A percentile compares a stretch with the other conserved stretches of the same genome.
phyloP scores from a whole-genome alignment of 2,113 vertebrate genomes.

The Lepus europaeus region DNA sequence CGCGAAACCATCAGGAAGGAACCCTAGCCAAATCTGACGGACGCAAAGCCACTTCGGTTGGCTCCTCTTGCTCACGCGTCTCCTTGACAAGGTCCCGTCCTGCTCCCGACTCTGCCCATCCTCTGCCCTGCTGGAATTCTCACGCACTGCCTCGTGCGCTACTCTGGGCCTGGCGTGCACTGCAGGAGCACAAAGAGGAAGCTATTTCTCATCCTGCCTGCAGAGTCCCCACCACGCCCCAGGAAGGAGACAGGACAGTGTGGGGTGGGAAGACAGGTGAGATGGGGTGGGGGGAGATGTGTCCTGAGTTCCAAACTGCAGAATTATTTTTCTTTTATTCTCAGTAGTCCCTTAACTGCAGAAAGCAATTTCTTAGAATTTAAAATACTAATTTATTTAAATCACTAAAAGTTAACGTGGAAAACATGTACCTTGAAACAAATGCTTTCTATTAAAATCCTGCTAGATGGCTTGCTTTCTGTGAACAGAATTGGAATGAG shows the following conservation, averaged over 20 bases:
- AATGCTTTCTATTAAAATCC: constrained; percentile 74
- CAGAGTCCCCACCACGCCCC: not conserved
- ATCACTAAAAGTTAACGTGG: constrained; percentile 67
- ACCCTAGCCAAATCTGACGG: not conserved
- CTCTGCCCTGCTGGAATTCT: fast-evolving
- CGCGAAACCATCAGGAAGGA: not conserved
- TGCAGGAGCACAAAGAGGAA: not conserved
- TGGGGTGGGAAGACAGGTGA: not conserved
- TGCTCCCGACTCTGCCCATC: too few relatives aligned
- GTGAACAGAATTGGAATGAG: constrained; percentile 62
- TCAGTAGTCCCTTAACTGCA: not conserved
- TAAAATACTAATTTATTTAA: constrained; percentile 35
- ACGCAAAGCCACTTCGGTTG: not conserved
- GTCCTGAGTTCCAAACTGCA: constrained; percentile 29
- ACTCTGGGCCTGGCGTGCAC: not conserved
- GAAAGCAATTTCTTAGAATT: constrained; percentile 46
- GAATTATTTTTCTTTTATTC: constrained; percentile 39
- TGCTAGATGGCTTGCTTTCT: constrained; percentile 80
- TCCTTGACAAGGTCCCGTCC: not conserved
- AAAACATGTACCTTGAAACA: constrained; percentile 78
- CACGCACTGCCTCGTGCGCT: too few relatives aligned
- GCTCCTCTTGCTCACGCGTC: not conserved
- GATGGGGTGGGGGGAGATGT: not conserved
- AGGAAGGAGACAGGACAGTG: not conserved
- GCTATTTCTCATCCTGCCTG: not conserved